Conservation (phyloP, 2,113 vertebrate species). For the Lamprologus sp. region DNA sequence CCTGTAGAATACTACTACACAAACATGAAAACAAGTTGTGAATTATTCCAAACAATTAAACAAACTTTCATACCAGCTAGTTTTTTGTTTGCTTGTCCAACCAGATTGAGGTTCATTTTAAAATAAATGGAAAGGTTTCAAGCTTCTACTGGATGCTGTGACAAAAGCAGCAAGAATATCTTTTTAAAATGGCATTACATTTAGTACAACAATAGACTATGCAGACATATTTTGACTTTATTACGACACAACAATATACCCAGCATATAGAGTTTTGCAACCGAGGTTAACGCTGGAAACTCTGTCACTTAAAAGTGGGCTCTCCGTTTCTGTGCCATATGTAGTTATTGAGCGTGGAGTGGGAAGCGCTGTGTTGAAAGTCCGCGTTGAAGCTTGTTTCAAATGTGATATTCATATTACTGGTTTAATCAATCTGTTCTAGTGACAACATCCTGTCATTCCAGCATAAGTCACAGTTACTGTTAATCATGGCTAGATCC, state of each 20-base stretch:
- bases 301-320: background rate
- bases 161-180: background rate
- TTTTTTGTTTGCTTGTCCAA: background rate
- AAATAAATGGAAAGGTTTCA: background rate
- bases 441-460: background rate
- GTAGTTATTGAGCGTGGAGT: background rate
- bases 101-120: background rate
- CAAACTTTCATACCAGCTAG: background rate
- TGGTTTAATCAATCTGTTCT: background rate
- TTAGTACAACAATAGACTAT: background rate
- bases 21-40: background rate
- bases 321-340: background rate
- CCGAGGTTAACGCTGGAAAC: background rate
- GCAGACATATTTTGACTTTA: background rate
- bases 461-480: accelerated
- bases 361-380: background rate
- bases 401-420: background rate
- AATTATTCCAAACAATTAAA: background rate
- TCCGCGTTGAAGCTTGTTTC: accelerated
- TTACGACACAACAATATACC: background rate
- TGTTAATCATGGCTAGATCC: background rate
- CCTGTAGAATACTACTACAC: background rate
- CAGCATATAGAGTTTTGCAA: background rate
- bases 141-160: background rate
- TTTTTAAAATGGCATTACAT: background rate